A percentile compares a stretch with the other conserved stretches of the same genome.
Evolutionary conservation across 2,797 vertebrate genomes (phyloP).

Genomic region (Trematomus bernacchii): DNA sequence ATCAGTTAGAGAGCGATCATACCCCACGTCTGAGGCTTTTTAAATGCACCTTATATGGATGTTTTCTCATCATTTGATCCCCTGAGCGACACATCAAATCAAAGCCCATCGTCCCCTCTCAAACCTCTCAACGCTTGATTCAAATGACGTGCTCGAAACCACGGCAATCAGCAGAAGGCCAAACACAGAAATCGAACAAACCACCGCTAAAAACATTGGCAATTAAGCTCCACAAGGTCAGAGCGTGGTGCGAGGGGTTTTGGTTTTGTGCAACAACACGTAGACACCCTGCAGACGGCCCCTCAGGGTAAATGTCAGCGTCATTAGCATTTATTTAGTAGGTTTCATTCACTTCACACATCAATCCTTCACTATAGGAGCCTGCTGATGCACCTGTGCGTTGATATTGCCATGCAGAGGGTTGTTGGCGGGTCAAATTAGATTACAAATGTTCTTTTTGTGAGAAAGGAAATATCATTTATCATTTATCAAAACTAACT

Average conservation of each 20-base stretch:
- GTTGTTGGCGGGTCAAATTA: conserved; percentile 52
- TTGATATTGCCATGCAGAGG: conserved; percentile 66
- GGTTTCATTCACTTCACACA: conserved; percentile 62
- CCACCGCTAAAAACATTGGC: conserved; percentile 61
- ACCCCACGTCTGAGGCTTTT: too few species aligned
- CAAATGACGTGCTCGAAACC: conserved; percentile 67
- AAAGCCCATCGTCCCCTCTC: conserved; percentile 53
- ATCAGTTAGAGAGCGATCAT: too few species aligned
- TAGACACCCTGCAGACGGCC: conserved; percentile 57
- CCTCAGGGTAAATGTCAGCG: conserved; percentile 75
- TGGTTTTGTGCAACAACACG: conserved; percentile 71
- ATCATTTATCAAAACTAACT: conserved; percentile 19
- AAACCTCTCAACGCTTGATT: conserved; percentile 77
- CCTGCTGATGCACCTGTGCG: conserved; percentile 63
- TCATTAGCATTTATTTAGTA: conserved; percentile 20
- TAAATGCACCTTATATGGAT: not conserved
- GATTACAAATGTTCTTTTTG: conserved; percentile 47
- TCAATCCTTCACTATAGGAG: conserved; percentile 70
- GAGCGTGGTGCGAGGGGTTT: conserved; percentile 66
- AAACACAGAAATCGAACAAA: conserved; percentile 62
- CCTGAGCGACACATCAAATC: conserved; percentile 34
- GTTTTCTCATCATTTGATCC: conserved; percentile 37
- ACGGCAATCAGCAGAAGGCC: conserved; percentile 71
- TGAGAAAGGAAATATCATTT: not conserved
- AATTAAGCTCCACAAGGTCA: conserved; percentile 77